Conservation (phyloP, 2,113 vertebrate species). For the Ptychochromis oligacanthus region DNA sequence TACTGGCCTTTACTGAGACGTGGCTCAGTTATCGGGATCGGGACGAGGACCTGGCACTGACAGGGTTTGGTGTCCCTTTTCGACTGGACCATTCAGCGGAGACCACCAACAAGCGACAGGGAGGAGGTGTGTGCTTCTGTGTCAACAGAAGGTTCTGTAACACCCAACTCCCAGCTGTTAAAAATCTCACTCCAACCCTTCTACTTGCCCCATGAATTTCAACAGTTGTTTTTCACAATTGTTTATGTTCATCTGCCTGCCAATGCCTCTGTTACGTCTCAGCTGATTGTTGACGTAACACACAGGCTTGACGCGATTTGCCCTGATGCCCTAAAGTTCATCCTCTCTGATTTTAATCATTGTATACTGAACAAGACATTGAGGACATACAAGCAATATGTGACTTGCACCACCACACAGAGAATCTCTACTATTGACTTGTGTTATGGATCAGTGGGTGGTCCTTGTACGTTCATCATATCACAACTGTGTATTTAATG, state of each 20-base stretch:
- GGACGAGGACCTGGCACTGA: neutral
- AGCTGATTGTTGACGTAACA: neutral
- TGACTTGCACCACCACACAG: no score
- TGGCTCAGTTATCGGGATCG: neutral
- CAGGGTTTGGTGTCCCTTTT: neutral
- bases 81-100: neutral
- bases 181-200: neutral
- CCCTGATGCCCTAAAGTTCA: neutral
- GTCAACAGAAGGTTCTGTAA: neutral
- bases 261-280: neutral
- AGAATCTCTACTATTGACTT: no score
- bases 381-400: no score
- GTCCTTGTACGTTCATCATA: no score
- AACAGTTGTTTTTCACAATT: neutral
- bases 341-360: neutral
- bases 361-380: no score
- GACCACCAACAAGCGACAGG: neutral
- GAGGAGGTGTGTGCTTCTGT: neutral
- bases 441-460: no score
- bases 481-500: no score
- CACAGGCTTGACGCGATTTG: neutral
- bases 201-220: neutral
- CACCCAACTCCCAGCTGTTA: neutral
- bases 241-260: neutral
- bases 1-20: neutral